Percentiles rank a stretch among this genome's conserved stretches.
Evolutionary conservation across 2,888 invertebrate species (phyloP).

Genomic region (Apamea crenata): DNA sequence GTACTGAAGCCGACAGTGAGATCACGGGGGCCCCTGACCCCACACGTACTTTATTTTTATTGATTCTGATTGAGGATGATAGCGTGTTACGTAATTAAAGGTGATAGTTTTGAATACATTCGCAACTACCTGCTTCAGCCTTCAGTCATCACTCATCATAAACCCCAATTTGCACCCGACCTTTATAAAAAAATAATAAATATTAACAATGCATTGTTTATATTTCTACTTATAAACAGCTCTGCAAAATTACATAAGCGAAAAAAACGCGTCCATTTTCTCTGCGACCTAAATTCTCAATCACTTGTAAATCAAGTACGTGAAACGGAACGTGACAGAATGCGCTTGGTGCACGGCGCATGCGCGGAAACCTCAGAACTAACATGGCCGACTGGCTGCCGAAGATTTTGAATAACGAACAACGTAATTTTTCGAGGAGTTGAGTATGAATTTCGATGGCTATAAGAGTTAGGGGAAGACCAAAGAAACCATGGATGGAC

Average conservation of each 20-base stretch:
- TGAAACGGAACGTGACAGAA: slow-evolving; percentile 64
- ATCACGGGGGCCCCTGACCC: too few species aligned
- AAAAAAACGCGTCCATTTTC: slow-evolving; percentile 41
- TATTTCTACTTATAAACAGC: slow-evolving; percentile 20
- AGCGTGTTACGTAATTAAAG: too few species aligned
- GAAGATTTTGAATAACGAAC: slow-evolving; percentile 32
- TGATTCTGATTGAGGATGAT: too few species aligned
- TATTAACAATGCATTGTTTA: slow-evolving; percentile 33
- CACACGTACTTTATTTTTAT: too few species aligned
- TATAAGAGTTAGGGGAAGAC: background rate
- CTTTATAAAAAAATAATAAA: slow-evolving; percentile 7
- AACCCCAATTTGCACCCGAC: background rate
- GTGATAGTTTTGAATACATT: too few species aligned
- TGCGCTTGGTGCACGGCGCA: slow-evolving; percentile 44
- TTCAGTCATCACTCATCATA: too few species aligned
- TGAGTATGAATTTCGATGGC: background rate
- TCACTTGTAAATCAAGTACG: slow-evolving; percentile 48
- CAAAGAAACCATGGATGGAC: background rate
- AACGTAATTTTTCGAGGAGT: slow-evolving; percentile 2
- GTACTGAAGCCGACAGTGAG: too few species aligned
- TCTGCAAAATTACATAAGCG: slow-evolving; percentile 47
- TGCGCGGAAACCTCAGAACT: slow-evolving; percentile 31
- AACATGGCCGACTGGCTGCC: slow-evolving; percentile 38
- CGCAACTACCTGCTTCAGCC: too few species aligned
- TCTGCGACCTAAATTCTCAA: slow-evolving; percentile 49